phyloP scores from a whole-genome alignment of 2,888 invertebrate genomes.

The Seira musarum region DNA sequence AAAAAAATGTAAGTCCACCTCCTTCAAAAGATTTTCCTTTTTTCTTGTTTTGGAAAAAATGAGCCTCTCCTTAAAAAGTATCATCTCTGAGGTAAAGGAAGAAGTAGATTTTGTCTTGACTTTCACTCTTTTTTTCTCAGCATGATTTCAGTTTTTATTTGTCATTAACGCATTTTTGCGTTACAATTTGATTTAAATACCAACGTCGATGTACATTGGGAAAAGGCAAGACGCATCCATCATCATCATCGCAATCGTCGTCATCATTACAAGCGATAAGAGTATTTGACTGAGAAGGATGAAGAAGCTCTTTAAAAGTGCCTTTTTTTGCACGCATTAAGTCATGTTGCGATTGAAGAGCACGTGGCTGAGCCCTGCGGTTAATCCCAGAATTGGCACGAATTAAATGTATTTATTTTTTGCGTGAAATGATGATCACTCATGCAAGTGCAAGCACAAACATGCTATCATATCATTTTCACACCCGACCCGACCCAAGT shows the following conservation, averaged over 20 bases:
- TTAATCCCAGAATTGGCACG: slow-evolving; percentile 14
- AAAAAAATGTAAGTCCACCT: not conserved
- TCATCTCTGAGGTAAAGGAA: not conserved
- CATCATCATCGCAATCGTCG: not conserved
- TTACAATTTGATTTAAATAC: slow-evolving; percentile 10
- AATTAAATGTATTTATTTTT: slow-evolving; percentile 16
- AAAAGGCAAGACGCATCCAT: not conserved
- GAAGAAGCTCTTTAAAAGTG: not conserved
- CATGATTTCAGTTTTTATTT: slow-evolving; percentile 7
- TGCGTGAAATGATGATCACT: not conserved
- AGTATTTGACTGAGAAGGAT: not conserved
- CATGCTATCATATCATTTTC: slow-evolving; percentile 7
- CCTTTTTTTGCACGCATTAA: not conserved
- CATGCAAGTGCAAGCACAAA: slow-evolving; percentile 3
- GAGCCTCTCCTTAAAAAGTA: slow-evolving; percentile 17
- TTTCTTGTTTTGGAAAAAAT: slow-evolving; percentile 7
- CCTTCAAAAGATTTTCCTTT: slow-evolving; percentile 15
- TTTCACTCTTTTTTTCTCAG: slow-evolving; percentile 25
- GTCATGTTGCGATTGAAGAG: not conserved
- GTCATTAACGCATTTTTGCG: not conserved
- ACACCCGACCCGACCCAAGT: not conserved
- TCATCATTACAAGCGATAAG: not conserved
- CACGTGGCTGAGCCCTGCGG: not conserved
- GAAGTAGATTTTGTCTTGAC: not conserved
- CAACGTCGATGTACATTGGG: not conserved